phyloP scores from a whole-genome alignment of 2,797 vertebrate species.

The Tinamus major region DNA sequence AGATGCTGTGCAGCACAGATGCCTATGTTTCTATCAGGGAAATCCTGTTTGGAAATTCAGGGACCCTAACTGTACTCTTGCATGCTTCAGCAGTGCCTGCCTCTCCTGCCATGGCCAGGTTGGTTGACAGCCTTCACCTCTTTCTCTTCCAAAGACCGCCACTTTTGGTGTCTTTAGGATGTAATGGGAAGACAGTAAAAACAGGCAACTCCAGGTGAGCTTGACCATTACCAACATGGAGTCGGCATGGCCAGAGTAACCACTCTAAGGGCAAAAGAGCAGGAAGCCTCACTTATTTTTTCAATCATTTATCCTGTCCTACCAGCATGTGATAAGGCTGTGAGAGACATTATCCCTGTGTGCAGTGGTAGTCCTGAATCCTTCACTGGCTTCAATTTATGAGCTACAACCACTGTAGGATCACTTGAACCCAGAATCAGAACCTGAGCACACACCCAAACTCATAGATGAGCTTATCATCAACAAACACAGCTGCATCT shows the following conservation, averaged over 20 bases:
- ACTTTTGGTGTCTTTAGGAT: background rate
- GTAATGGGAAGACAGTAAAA: background rate
- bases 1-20: background rate
- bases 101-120: background rate
- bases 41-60: background rate
- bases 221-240: background rate
- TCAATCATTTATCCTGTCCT: background rate
- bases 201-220: background rate
- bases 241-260: background rate
- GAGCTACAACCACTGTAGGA: background rate
- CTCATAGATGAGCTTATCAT: background rate
- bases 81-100: accelerated
- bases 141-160: background rate
- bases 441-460: background rate
- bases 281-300: background rate
- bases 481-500: background rate
- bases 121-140: background rate
- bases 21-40: background rate
- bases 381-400: background rate
- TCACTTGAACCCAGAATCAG: background rate
- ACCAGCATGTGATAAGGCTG: background rate
- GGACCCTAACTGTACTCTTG: background rate
- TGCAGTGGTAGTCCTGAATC: background rate
- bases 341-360: background rate
- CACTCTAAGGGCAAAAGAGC: background rate